Conservation (phyloP, 1,140 invertebrate species). For the Laupala kohalensis region DNA sequence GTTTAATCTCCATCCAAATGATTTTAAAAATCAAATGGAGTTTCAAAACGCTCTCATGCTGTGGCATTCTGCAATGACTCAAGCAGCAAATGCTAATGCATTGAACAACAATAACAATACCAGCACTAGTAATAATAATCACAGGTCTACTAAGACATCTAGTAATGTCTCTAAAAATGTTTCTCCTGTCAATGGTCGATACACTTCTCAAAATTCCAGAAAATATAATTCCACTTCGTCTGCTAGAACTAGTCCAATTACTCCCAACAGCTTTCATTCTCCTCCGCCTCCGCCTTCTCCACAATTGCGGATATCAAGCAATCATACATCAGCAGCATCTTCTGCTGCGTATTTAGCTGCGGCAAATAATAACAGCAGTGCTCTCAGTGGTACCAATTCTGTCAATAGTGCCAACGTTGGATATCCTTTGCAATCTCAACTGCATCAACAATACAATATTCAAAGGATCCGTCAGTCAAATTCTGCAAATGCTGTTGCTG, state of each 20-base stretch:
- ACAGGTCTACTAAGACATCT: slow-evolving; percentile 11
- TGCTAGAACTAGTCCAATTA: slow-evolving; percentile 32
- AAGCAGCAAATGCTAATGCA: slow-evolving; percentile 17
- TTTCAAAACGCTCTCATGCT: slow-evolving; percentile 32
- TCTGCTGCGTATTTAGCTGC: slow-evolving; percentile 26
- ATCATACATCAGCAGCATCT: slow-evolving; percentile 21
- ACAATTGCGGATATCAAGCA: slow-evolving; percentile 1
- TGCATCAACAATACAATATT: slow-evolving; percentile 14
- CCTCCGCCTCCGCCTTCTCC: slow-evolving; percentile 20
- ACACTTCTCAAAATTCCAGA: not conserved
- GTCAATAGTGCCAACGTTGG: slow-evolving; percentile 11
- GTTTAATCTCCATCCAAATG: slow-evolving; percentile 29
- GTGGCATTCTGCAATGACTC: slow-evolving; percentile 47
- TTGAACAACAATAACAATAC: slow-evolving; percentile 5
- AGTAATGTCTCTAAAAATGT: slow-evolving; percentile 12
- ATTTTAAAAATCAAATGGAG: slow-evolving; percentile 45
- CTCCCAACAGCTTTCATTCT: slow-evolving; percentile 28
- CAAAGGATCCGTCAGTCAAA: slow-evolving; percentile 15
- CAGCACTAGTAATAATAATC: slow-evolving; percentile 11
- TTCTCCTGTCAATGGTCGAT: not conserved
- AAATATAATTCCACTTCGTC: slow-evolving; percentile 21
- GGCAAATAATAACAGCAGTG: slow-evolving; percentile 12
- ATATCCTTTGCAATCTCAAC: slow-evolving; percentile 16
- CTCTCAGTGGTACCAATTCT: slow-evolving; percentile 12
- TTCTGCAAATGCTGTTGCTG: not conserved